Evolutionary conservation across 1,140 invertebrate species (phyloP).

Genomic region (Mya arenaria): DNA sequence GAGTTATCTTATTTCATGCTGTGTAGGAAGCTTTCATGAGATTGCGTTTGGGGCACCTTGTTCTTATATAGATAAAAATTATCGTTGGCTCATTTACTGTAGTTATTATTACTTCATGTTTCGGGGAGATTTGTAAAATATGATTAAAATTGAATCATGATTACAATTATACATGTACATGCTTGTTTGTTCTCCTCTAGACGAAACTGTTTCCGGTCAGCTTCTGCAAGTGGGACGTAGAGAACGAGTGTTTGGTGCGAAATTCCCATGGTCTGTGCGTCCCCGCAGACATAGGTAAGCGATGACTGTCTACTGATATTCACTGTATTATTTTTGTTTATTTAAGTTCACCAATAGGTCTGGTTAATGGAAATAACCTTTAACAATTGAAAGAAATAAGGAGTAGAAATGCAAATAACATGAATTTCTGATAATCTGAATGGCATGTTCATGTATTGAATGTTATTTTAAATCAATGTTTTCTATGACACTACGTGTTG

Average conservation of each 20-base stretch:
- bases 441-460: background rate
- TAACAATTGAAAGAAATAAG: background rate
- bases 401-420: background rate
- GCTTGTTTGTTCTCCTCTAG: constrained; percentile 34
- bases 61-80: background rate
- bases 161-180: background rate
- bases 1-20: background rate
- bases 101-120: background rate
- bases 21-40: no score
- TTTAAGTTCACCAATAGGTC: no score
- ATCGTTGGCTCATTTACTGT: background rate
- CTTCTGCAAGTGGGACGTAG: constrained; percentile 62
- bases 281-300: constrained; percentile 56
- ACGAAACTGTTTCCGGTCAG: background rate
- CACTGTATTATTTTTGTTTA: background rate
- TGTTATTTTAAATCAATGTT: background rate
- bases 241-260: constrained; percentile 60
- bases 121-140: background rate
- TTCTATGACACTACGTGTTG: background rate
- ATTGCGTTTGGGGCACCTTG: no score
- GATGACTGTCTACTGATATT: background rate
- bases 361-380: background rate
- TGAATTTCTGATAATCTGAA: background rate
- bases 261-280: constrained; percentile 70
- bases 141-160: background rate